Conservation (phyloP, 2,888 invertebrate genomes). For the Tenthredo scrophulariae region DNA sequence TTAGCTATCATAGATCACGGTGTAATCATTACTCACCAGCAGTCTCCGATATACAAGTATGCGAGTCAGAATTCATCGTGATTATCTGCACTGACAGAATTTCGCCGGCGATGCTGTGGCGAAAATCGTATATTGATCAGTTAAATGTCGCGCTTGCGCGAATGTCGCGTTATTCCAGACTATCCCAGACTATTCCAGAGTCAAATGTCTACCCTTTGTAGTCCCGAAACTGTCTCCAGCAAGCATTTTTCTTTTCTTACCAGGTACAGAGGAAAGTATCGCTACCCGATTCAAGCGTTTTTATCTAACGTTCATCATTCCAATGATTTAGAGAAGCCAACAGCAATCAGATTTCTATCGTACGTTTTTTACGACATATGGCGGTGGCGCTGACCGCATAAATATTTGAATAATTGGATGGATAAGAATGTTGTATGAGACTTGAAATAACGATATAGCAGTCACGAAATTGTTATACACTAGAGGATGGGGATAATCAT, state of each 20-base stretch:
- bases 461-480: too few species aligned
- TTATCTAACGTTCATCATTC: neutral
- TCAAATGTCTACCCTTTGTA: constrained; percentile 9
- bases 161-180: neutral
- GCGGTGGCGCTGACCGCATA: neutral
- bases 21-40: constrained; percentile 63
- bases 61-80: constrained; percentile 62
- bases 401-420: neutral
- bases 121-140: constrained; percentile 48
- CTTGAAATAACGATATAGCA: too few species aligned
- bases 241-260: neutral
- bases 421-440: neutral
- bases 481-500: too few species aligned
- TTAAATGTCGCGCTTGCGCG: constrained; percentile 40
- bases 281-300: neutral
- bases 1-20: neutral
- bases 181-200: neutral
- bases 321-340: neutral
- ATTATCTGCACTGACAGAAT: constrained; percentile 23
- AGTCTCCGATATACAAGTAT: constrained; percentile 67
- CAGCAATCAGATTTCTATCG: neutral
- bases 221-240: neutral
- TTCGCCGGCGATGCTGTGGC: constrained; percentile 20
- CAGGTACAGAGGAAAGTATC: neutral
- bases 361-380: neutral